Evolutionary conservation across 2,113 vertebrate species (phyloP).

Genomic region (Zosterops pallidus): DNA sequence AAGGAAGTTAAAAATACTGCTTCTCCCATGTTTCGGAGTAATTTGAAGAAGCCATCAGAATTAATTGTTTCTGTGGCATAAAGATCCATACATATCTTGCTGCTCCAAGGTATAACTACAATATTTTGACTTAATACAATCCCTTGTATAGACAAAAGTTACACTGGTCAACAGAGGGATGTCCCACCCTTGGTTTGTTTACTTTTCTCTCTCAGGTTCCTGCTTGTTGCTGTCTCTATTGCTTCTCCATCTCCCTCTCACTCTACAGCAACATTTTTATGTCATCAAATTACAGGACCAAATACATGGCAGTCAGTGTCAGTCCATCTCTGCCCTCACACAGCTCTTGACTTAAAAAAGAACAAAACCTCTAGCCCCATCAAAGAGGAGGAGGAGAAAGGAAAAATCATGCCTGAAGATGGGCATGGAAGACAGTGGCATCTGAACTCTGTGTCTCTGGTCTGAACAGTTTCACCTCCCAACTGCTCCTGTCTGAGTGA

Average conservation of each 20-base stretch:
- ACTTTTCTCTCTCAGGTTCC: not conserved
- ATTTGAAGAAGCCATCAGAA: not conserved
- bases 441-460: not conserved
- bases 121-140: not conserved
- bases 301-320: not conserved
- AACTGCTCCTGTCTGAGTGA: not conserved
- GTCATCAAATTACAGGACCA: not conserved
- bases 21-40: not conserved
- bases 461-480: not conserved
- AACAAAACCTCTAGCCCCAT: not conserved
- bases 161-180: accelerated
- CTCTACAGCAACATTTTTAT: not conserved
- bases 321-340: not conserved
- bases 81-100: not conserved
- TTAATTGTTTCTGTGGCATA: not conserved
- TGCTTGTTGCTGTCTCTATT: not conserved
- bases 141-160: not conserved
- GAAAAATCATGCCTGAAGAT: not conserved
- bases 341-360: not conserved
- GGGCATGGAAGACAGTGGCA: not conserved
- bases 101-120: not conserved
- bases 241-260: not conserved
- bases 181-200: not conserved
- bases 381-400: not conserved
- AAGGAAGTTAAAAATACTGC: not conserved